Conservation (phyloP, 2,113 vertebrate species). For the Laticauda colubrina region DNA sequence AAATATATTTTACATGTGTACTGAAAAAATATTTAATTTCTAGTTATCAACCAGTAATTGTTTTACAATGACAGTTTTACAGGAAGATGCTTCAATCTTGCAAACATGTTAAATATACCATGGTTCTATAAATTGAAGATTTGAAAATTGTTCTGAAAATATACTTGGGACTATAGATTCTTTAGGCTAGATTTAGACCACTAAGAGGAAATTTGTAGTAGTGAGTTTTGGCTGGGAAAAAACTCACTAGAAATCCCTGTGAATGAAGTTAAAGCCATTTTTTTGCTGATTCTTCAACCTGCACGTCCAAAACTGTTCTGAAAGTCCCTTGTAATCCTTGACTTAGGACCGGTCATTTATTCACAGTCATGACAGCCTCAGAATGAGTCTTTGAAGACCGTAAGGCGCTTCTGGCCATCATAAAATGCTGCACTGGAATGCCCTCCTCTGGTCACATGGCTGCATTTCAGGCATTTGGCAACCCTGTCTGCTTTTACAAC, state of each 20-base stretch:
- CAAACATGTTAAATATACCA: neutral
- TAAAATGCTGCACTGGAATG: too few species aligned
- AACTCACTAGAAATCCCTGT: neutral
- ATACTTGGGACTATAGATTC: neutral
- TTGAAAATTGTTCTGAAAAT: neutral
- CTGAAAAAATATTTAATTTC: neutral
- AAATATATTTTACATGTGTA: constrained; percentile 33
- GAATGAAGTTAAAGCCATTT: neutral
- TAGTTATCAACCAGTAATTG: neutral
- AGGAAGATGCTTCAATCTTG: neutral
- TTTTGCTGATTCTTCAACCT: neutral
- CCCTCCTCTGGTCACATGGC: too few species aligned
- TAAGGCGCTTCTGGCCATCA: neutral
- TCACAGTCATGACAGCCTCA: neutral
- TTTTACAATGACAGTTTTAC: neutral
- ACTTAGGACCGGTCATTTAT: neutral
- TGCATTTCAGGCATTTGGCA: too few species aligned
- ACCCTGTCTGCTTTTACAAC: too few species aligned
- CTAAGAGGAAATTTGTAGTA: neutral
- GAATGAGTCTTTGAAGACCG: neutral
- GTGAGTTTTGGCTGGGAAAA: neutral
- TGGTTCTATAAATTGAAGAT: neutral
- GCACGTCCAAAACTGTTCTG: neutral
- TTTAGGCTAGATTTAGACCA: neutral
- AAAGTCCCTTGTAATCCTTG: neutral